Base-by-base conservation (phyloP, 1,140 invertebrate genomes). In the Mizuhopecten yessoensis region DNA sequence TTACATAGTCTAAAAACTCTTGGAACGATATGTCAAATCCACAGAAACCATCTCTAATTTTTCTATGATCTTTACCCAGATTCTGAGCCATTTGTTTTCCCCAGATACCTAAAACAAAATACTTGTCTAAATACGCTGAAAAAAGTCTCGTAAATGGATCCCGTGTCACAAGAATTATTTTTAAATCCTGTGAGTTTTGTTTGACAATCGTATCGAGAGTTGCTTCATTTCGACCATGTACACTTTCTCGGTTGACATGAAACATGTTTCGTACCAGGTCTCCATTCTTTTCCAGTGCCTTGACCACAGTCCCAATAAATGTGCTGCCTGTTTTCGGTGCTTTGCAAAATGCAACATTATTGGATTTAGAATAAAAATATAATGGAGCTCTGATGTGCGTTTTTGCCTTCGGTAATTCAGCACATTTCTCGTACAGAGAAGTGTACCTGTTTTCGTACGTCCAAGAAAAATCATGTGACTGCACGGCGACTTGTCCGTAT, bases 301-400 rank as follows among this genome's bases (percentile, higher is more conserved):
- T n/a, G 1, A 75, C 57, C 57, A 75, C 57, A 29, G 29, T 75
- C 3, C 57, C 57, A n/a, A 75, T 75, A 29, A 75, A 75, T 5
- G 57, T 75, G 11, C 57, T 75, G 0, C 57, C 57, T 5, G 57
- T 75, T 29, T 75, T 75, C 29, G 57, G 57, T 75, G 57, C 57
- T 75, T 75, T 75, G 29, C 57, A 75, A 75, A 75, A 75, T 3
- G 57, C 57, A 0, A 75, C 57, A 75, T 75, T n/a, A 29, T 75
- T 75, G 57, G 57, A 75, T 29, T 75, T 75, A 29, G 57, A 75
- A 17, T 75, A 75, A 75, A 75, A 75, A n/a, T 75, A 75, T n/a
- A n/a, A 7, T 13, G 57, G 57, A n/a, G 23, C 29, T 23, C 3
- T 29, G 5, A 5, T 29, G 57, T 17, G 5, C 3, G 5, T 9